Evolutionary conservation across 2,797 vertebrate genomes (phyloP), one percentile per base, ranked within the genome.

Genomic region (Knipowitschia caucasica): DNA sequence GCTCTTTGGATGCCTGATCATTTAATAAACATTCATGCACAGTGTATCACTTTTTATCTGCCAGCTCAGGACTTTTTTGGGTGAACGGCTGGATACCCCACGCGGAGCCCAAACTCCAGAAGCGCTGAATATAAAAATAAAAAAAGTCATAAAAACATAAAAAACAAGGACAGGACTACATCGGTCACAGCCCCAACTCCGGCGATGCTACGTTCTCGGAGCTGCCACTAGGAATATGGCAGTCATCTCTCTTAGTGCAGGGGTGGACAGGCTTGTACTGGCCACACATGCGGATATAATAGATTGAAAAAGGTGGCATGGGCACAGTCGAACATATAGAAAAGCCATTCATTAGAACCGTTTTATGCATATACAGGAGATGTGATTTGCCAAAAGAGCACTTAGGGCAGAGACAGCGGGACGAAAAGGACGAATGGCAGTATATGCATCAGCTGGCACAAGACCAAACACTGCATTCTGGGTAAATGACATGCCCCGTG

Each of bases 221-320:
- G 53, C 79, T 79, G 85, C 77, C 86, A 80, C 67, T 74, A 44
- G 59, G 54, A 82, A 84, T 86, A 45, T 73, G 67, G 46, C 59
- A 67, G 64, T 85, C 82, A 89, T 86, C 73, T 39, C 69, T 84
- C 79, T 81, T 33, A 62, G 56, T 50, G 71, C 25, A 11, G 50
- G 21, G 50, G 57, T 56, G 61, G 27, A 44, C 31, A 40, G 62
- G 56, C 44, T 46, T 6, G 26, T 25, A 29, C 25, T 2, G 25
- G 25, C 43, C 43, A 46, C 44, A 46, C 15, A 23, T 12, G 12
- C 12, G 3, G 2, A 4, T 43, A 29, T 17, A 45, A 17, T 5
- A 17, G 15, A 46, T 46, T 29, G 21, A 4, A 50, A n/a, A 35
- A 50, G 50, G 36, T 50, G 2, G 1, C 23, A 43, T 4, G 24